Evolutionary conservation across 2,113 vertebrate genomes (phyloP), one percentile per base, ranked within the genome.

Genomic region (Pithys albifrons): DNA sequence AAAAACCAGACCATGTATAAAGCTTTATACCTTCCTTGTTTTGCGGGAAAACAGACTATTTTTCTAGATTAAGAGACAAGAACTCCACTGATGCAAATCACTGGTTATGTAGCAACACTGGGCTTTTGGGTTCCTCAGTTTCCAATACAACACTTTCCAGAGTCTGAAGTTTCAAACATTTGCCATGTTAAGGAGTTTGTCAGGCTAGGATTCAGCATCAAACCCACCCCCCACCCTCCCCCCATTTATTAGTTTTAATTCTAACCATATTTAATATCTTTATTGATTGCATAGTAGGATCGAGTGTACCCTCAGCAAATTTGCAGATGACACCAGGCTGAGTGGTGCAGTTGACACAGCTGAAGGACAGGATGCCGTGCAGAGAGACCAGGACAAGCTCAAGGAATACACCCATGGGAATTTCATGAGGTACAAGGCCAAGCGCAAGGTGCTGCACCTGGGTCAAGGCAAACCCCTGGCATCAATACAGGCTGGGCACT

Each of bases 1-100:
- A 45, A 79, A 71, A 57, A 49, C 10, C 69, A 55, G 5, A 51
- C 20, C 20, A 0, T 37, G 17, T 27, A 55, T 54, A 86, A 89
- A 85, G 20, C 28, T 77, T 58, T 64, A 28, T 15, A 51, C 6
- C 7, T 74, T 80, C 37, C 16, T 80, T 67, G 15, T 48, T 84
- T 70, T 74, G 6, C 20, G 15, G 27, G 64, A 95, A 93, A 79
- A 89, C 19, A 89, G 73, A 69, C 49, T 70, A 41, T 48, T 86
- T 71, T 84, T 69, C 65, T 67, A 86, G 28, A 25, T 41, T 80
- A 70, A 71, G 77, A 81, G 29, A 76, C 28, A 92, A 48, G 22
- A 85, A 80, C 10, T 73, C 41, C 35, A 77, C 33, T 41, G 54
- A 75, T 33, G 16, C 11, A 73, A 46, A 13, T 66, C 13, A 35